Percentiles rank a stretch among this genome's conserved stretches.
Evolutionary conservation across 2,797 vertebrate genomes (phyloP).

Genomic region (Bucorvus abyssinicus): DNA sequence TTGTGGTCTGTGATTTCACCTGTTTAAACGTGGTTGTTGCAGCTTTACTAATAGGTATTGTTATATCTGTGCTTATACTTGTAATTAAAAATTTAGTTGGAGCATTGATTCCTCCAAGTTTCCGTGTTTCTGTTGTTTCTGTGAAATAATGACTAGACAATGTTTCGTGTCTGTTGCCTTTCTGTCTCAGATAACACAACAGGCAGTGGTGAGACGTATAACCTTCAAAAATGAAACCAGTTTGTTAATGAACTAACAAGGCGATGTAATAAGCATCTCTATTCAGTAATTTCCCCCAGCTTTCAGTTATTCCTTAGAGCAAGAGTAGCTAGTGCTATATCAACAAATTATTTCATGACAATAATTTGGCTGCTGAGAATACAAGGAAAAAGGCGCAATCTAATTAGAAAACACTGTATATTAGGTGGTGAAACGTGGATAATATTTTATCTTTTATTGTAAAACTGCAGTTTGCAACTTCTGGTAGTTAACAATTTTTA

Average conservation of each 20-base stretch:
- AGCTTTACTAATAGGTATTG: neutral
- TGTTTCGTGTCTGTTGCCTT: conserved; percentile 23
- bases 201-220: conserved; percentile 20
- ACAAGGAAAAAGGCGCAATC: conserved; percentile 32
- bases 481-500: conserved; percentile 4
- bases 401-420: conserved; percentile 37
- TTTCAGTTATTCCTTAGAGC: conserved; percentile 27
- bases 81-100: conserved; percentile 22
- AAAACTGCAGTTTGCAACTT: conserved; percentile 61
- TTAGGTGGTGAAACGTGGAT: conserved; percentile 51
- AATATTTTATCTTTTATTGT: conserved; percentile 18
- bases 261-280: conserved; percentile 30
- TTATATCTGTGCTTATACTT: neutral
- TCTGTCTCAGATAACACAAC: conserved; percentile 3
- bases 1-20: neutral
- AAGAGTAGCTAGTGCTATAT: conserved; percentile 37
- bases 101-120: conserved; percentile 7
- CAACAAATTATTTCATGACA: conserved; percentile 64
- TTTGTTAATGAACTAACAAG: conserved; percentile 56
- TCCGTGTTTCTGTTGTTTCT: neutral
- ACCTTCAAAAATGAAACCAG: conserved; percentile 54
- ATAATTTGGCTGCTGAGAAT: conserved; percentile 57
- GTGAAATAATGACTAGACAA: neutral
- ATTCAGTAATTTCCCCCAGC: neutral
- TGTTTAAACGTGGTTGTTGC: neutral